phyloP scores from a whole-genome alignment of 2,888 invertebrate genomes.

The Chironomus tentans region DNA sequence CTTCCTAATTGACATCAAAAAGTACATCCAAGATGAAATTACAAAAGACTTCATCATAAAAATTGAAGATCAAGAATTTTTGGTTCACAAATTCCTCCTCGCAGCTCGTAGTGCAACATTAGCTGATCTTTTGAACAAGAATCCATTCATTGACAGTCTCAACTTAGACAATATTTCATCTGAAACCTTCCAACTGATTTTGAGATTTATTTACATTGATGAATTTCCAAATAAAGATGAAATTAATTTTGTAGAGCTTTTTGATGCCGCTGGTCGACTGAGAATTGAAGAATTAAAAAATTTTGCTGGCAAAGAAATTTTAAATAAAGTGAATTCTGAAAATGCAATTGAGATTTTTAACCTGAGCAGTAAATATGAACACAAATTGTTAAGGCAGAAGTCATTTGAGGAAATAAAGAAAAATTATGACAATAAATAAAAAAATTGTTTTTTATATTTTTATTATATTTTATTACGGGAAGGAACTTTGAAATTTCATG shows the following conservation, averaged over 20 bases:
- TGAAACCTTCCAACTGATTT: too few relatives aligned
- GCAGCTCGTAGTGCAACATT: too few relatives aligned
- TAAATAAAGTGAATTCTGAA: not conserved
- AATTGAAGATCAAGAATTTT: too few relatives aligned
- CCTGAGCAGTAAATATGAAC: not conserved
- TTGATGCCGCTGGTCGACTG: not conserved
- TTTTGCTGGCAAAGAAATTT: not conserved
- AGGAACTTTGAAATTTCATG: too few relatives aligned
- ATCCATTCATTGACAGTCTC: too few relatives aligned
- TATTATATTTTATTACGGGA: too few relatives aligned
- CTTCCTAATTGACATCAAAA: not conserved
- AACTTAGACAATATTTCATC: too few relatives aligned
- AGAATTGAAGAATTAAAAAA: not conserved
- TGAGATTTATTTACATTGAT: not conserved
- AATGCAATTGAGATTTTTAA: not conserved
- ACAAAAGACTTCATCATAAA: too few relatives aligned
- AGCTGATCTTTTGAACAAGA: too few relatives aligned
- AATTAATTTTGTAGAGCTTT: not conserved
- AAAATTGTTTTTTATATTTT: too few relatives aligned
- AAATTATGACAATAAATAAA: not conserved
- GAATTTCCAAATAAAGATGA: not conserved
- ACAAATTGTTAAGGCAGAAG: not conserved
- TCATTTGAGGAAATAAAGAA: not conserved
- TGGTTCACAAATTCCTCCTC: too few relatives aligned
- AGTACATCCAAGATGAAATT: too few relatives aligned